Conservation (phyloP, 2,113 vertebrate genomes). For the Rhinopomastus cyanomelas region DNA sequence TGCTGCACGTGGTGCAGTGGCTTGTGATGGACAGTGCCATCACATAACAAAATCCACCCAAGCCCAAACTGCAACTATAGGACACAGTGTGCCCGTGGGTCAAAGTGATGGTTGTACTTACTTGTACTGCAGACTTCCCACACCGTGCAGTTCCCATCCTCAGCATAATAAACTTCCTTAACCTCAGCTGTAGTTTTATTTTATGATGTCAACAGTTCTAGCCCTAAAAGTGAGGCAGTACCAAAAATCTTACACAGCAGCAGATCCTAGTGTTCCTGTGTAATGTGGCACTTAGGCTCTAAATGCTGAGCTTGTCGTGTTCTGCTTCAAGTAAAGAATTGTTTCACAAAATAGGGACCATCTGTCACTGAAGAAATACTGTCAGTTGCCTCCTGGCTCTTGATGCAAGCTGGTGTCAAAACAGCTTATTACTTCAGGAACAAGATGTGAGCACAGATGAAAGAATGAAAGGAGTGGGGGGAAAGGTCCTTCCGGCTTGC, state of each 20-base stretch:
- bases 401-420: not conserved
- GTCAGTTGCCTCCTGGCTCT: constrained; percentile 4
- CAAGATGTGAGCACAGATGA: not conserved
- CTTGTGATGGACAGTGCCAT: not conserved
- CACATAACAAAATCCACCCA: not conserved
- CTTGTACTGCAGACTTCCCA: constrained; percentile 15
- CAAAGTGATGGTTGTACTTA: not conserved
- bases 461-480: not conserved
- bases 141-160: not conserved
- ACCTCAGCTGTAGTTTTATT: constrained; percentile 9
- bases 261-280: not conserved
- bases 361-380: not conserved
- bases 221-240: not conserved
- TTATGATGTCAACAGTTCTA: constrained; percentile 29
- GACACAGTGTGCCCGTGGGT: not conserved
- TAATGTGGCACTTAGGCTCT: not conserved
- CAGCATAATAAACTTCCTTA: not conserved
- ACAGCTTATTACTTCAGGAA: not conserved
- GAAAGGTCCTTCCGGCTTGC: not conserved
- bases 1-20: not conserved
- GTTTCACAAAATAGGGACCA: not conserved
- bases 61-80: not conserved
- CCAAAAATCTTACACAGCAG: constrained; percentile 6
- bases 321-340: not conserved
- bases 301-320: not conserved